Percentiles rank a stretch among this genome's conserved stretches.
Evolutionary conservation across 1,140 invertebrate species (phyloP).

Genomic region (Mizuhopecten yessoensis): DNA sequence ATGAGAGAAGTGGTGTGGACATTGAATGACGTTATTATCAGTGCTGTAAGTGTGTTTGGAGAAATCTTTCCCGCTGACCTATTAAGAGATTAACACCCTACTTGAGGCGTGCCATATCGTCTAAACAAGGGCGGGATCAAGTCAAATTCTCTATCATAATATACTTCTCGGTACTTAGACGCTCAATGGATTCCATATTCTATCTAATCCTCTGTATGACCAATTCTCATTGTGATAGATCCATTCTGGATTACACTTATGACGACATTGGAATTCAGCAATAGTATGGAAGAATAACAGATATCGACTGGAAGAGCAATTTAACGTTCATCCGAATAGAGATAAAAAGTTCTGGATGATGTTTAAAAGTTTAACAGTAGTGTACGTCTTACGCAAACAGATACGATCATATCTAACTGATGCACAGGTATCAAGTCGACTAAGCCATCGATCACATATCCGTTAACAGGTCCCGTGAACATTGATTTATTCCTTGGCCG

Average conservation of each 20-base stretch:
- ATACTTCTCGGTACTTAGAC: neutral
- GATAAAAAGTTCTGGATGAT: no score
- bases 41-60: no score
- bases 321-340: no score
- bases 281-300: no score
- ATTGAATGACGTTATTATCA: no score
- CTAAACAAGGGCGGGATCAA: neutral
- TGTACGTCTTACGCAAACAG: neutral
- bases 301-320: no score
- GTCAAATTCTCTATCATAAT: slow-evolving; percentile 11
- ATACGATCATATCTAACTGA: no score
- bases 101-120: no score
- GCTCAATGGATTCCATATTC: neutral
- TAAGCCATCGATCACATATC: neutral
- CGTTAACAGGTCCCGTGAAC: neutral
- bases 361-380: no score
- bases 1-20: no score
- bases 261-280: slow-evolving; percentile 5
- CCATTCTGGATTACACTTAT: neutral
- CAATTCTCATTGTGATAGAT: neutral
- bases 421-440: no score
- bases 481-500: neutral
- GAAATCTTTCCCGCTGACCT: no score
- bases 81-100: neutral
- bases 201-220: neutral